Evolutionary conservation across 2,888 invertebrate genomes (phyloP).

Genomic region (Drosophila formosana): DNA sequence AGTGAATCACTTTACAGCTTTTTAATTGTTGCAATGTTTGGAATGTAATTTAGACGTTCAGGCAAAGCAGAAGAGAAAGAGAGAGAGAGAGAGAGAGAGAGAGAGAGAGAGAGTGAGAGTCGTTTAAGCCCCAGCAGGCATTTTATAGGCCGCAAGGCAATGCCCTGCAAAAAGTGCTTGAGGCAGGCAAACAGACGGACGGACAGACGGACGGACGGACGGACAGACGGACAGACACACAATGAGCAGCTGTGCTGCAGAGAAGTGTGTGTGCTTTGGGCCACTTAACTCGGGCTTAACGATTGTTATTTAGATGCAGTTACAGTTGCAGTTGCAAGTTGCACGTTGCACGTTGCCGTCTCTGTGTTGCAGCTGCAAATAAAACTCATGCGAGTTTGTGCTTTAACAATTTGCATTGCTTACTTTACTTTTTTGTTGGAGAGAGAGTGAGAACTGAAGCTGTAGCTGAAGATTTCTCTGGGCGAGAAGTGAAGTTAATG

Average conservation of each 20-base stretch:
- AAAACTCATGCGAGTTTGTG: constrained; percentile 34
- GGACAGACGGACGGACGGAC: not conserved
- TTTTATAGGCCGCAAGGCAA: constrained; percentile 38
- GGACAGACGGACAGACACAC: not conserved
- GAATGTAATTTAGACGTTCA: not conserved
- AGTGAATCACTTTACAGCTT: not conserved
- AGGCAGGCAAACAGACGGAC: constrained; percentile 3
- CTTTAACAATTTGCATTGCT: constrained; percentile 68
- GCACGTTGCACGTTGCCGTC: not conserved
- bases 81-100: constrained; percentile 29
- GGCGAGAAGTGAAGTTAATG: constrained; percentile 1
- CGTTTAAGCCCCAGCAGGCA: not conserved
- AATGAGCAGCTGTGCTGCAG: constrained; percentile 12
- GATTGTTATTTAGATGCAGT: constrained; percentile 76
- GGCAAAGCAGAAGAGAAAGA: not conserved
- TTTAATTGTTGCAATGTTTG: not conserved
- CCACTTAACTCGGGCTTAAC: constrained; percentile 72
- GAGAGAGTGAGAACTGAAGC: not conserved
- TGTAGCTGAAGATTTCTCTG: constrained; percentile 6
- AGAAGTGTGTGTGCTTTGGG: constrained; percentile 52
- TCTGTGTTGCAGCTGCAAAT: constrained; percentile 54
- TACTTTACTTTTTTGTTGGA: constrained; percentile 38
- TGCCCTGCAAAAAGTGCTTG: constrained; percentile 58
- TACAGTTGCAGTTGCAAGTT: constrained; percentile 60
- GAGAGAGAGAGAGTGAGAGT: constrained; percentile 18